phyloP scores from a whole-genome alignment of 2,797 vertebrate species.

The Coranthus polyacanthus region DNA sequence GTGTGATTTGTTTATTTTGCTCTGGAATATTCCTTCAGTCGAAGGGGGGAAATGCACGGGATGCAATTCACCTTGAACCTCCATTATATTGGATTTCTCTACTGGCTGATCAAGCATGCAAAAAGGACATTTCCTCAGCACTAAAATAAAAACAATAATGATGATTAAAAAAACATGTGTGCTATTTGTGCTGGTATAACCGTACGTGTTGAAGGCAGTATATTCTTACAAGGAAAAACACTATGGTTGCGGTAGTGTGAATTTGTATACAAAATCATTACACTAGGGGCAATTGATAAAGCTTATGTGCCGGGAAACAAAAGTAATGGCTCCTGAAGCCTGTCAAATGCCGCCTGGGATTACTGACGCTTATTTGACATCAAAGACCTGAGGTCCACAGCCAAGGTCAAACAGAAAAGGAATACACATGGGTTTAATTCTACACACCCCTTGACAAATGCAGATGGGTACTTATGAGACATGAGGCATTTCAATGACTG shows the following conservation, averaged over 20 bases:
- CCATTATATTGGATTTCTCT: constrained; percentile 93
- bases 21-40: constrained; percentile 82
- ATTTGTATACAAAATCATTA: constrained; percentile 87
- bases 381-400: constrained; percentile 79
- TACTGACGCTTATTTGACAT: constrained; percentile 80
- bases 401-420: constrained; percentile 83
- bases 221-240: constrained; percentile 83
- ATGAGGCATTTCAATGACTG: constrained; percentile 80
- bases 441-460: constrained; percentile 81
- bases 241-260: constrained; percentile 57
- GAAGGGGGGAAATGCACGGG: constrained; percentile 78
- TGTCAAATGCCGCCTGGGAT: constrained; percentile 79
- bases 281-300: constrained; percentile 81
- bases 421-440: constrained; percentile 82
- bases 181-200: constrained; percentile 77
- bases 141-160: constrained; percentile 90
- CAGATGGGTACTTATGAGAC: constrained; percentile 82
- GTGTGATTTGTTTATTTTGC: constrained; percentile 89
- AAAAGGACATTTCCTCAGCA: constrained; percentile 92
- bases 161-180: constrained; percentile 89
- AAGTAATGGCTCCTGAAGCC: constrained; percentile 82
- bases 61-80: constrained; percentile 94
- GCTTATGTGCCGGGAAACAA: constrained; percentile 81
- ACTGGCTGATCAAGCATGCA: constrained; percentile 99
- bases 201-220: constrained; percentile 73